Base-by-base conservation (phyloP, 2,888 invertebrate genomes). In the Chloromyia formosa region DNA sequence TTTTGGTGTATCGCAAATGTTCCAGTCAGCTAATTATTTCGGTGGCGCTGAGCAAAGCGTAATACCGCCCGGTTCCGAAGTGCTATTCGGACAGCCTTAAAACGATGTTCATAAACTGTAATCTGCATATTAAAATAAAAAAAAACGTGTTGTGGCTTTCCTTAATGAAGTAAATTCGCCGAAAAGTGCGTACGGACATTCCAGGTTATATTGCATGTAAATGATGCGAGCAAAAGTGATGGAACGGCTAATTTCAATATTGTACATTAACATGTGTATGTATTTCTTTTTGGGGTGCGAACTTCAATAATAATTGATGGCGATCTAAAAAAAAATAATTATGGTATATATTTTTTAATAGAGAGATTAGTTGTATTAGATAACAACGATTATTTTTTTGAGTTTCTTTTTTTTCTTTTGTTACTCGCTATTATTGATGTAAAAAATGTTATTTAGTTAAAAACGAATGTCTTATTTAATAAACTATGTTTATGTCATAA, bases 21-120 rank as follows among this genome's bases (percentile, higher is more conserved):
- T 90, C 79, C 89, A 89, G 78, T 90, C 91, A 78, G 87, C 90
- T 0, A 91, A 88, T 80, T 92, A 91, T 81, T 92, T 92, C 80
- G 87, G 87, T 40, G 86, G 87, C 0, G 87, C 87, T 58, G 87
- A 87, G 56, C 87, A 87, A 12, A 84, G 83, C 75, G 81, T 82
- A 75, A 87, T 88, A 77, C 88, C 89, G 4, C 88, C 88, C 0
- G 90, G 90, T 0, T 89, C 91, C 0, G 91, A 92, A 79, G 88
- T 89, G 78, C 82, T 90, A 3, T 92, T 90, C 78, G 87, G 87
- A 27, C 82, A 83, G 74, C 85, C 84, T 64, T 85, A 82, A 76
- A 76, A n/a, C 27, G 27, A n/a, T 35, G 49, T 49, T 22, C 23
- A 66, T 49, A 66, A 49, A 61, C 23, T 14, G 23, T 4, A 27